These are phyloP conservation scores for Poeciliopsis retropinna DNA, from an alignment of 2,113 vertebrate genomes.

Conservation along the genomic window DNA sequence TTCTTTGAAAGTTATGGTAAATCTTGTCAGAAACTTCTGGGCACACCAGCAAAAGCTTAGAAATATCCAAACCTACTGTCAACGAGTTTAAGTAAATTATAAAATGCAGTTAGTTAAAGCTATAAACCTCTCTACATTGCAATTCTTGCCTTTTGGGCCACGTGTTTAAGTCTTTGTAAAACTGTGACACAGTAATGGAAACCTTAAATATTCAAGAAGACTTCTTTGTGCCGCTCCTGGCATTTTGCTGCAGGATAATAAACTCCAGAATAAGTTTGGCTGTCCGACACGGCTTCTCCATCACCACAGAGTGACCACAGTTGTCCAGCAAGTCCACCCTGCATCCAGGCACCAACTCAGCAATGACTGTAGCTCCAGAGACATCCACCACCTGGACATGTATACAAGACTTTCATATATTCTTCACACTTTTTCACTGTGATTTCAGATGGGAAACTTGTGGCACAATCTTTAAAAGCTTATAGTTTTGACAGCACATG, in stretches of 20 bases:
- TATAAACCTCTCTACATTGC: neutral
- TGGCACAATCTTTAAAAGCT: neutral
- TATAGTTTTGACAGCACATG: conserved; percentile 4
- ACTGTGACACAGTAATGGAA: neutral
- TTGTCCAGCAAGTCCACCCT: conserved; percentile 92
- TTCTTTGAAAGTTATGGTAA: neutral
- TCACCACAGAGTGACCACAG: conserved; percentile 93
- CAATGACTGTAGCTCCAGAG: conserved; percentile 86
- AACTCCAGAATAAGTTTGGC: conserved; percentile 95
- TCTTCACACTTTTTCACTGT: too few relatives aligned
- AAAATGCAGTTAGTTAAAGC: conserved; percentile 4
- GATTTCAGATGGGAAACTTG: too few relatives aligned
- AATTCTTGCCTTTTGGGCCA: neutral
- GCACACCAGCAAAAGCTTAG: neutral
- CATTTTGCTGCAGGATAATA: conserved; percentile 82
- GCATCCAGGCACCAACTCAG: conserved; percentile 81
- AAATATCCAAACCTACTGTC: neutral
- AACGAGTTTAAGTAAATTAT: neutral
- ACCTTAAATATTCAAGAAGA: conserved; percentile 49
- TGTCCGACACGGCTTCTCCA: conserved; percentile 91
- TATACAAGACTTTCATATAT: neutral
- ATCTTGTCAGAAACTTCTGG: neutral
- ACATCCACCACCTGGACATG: conserved; percentile 88
- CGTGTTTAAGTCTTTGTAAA: neutral
- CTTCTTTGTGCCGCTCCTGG: conserved; percentile 81